Evolutionary conservation across 2,797 vertebrate genomes (phyloP).

Genomic region (Sphenopsis melanotis): DNA sequence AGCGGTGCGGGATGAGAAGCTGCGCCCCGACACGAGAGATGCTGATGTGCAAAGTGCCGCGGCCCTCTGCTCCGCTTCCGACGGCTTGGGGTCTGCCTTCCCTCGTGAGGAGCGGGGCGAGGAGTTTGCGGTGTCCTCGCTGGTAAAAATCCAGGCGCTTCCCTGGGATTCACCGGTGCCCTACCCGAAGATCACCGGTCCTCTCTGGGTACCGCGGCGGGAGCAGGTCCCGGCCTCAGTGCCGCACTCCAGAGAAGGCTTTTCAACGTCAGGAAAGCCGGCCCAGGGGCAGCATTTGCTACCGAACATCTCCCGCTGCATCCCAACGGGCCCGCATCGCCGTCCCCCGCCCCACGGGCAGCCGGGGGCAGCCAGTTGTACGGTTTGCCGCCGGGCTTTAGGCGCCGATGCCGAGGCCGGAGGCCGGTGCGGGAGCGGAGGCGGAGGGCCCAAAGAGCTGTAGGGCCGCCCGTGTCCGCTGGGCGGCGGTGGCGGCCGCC

Average conservation of each 20-base stretch:
- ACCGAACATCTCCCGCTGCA: background rate
- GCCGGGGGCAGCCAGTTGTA: background rate
- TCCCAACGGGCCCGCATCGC: background rate
- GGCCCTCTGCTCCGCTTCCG: background rate
- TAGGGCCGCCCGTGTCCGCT: slow-evolving; percentile 56
- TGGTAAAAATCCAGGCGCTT: background rate
- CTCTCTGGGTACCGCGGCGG: no score
- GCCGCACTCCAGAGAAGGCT: background rate
- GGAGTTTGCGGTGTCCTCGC: background rate
- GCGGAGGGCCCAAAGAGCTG: background rate
- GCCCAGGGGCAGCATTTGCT: background rate
- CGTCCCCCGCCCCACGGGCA: background rate
- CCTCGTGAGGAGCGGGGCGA: rapidly evolving
- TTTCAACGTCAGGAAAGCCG: background rate
- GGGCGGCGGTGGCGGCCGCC: slow-evolving; percentile 67
- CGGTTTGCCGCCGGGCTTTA: background rate
- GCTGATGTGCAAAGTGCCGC: rapidly evolving
- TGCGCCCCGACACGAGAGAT: background rate
- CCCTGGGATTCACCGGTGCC: background rate
- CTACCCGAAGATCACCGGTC: background rate
- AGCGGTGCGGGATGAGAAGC: background rate
- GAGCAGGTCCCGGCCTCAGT: background rate
- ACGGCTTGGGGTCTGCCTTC: background rate
- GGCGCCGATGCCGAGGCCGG: background rate
- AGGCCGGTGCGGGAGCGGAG: background rate